Conservation (phyloP, 1,140 invertebrate genomes). For the Drosophila trapezifrons region DNA sequence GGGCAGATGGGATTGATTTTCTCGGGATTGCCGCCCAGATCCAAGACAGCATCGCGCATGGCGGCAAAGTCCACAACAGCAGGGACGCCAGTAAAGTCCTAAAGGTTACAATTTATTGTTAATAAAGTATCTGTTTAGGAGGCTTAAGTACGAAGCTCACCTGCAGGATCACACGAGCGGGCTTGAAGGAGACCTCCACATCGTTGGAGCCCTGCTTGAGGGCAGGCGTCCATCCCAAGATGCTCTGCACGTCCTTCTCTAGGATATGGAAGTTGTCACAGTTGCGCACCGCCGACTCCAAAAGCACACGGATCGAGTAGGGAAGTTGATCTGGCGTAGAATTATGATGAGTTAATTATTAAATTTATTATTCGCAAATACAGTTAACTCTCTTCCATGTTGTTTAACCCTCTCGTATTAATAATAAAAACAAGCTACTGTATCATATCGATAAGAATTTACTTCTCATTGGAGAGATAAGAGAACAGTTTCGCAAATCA, state of each 20-base stretch:
- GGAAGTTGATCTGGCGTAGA: constrained; percentile 89
- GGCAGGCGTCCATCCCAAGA: constrained; percentile 95
- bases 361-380: background rate
- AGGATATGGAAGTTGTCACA: constrained; percentile 97
- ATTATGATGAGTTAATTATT: background rate
- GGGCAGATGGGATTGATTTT: constrained; percentile 99
- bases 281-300: constrained; percentile 97
- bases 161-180: constrained; percentile 97
- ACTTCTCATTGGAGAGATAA: background rate
- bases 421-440: constrained; percentile 2
- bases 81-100: constrained; percentile 98
- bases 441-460: constrained; percentile 1
- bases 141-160: constrained; percentile 82
- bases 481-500: background rate
- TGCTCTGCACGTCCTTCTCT: constrained; percentile 94
- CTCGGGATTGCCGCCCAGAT: constrained; percentile 93
- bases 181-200: constrained; percentile 98
- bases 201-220: constrained; percentile 86
- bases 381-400: background rate
- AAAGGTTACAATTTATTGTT: background rate
- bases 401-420: constrained; percentile 2
- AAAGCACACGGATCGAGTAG: constrained; percentile 95
- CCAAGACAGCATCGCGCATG: constrained; percentile 97
- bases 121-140: background rate
- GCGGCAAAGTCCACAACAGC: constrained; percentile 99